These are phyloP conservation scores for Amblyornis subalaris DNA, from an alignment of 2,113 vertebrate species.

Conservation along the genomic window DNA sequence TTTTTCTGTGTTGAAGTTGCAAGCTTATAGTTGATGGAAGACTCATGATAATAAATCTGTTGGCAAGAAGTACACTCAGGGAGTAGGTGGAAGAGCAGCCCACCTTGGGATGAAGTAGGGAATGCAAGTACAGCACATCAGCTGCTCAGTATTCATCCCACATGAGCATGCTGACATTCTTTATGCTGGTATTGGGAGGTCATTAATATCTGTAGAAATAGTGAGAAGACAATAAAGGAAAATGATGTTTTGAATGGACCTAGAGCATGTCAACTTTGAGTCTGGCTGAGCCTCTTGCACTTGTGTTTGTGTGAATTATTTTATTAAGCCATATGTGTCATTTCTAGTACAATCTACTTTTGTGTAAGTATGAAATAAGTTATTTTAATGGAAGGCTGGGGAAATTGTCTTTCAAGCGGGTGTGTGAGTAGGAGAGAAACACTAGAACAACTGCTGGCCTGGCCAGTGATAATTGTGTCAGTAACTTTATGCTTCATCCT, in stretches of 20 bases:
- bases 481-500: slow-evolving; percentile 17
- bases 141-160: background rate
- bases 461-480: background rate
- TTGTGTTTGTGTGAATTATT: background rate
- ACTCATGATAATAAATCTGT: background rate
- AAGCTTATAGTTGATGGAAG: background rate
- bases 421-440: background rate
- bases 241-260: background rate
- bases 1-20: background rate
- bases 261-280: background rate
- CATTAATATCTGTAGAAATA: background rate
- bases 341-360: background rate
- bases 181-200: background rate
- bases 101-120: background rate
- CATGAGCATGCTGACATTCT: accelerated
- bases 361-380: background rate
- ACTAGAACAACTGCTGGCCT: background rate
- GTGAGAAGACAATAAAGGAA: background rate
- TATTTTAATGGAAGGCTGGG: background rate
- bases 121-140: background rate
- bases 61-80: background rate
- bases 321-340: background rate
- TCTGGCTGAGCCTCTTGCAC: background rate
- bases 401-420: background rate
- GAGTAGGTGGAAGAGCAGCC: background rate